Evolutionary conservation across 30 jellyfish, hydroid and myxozoan species (phyloP), one percentile per base, ranked within the genome.

Genomic region (Pelagia noctiluca): DNA sequence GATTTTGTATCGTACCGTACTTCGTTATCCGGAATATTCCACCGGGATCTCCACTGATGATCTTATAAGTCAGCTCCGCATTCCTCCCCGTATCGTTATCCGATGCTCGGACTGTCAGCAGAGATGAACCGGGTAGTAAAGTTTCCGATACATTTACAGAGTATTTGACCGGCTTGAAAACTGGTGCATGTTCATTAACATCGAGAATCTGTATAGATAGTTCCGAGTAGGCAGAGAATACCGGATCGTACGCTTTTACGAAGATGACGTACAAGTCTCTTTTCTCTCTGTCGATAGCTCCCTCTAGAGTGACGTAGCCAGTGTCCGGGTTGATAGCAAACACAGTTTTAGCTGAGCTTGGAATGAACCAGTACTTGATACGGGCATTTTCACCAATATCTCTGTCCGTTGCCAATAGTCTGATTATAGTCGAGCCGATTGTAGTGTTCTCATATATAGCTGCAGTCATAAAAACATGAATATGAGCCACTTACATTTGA

Each of bases 161-260:
- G 64, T 93, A 93, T 26, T 25, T 48, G n/a, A 32, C 63, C 19
- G 81, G 86, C 0, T 60, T 37, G 87, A 87, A 92, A 79, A 69
- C 85, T 13, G 98, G 98, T 22, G 86, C 79, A 74, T 63, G 84
- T 46, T 93, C 97, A 64, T 93, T 93, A 70, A 93, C 80, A 67
- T 93, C 97, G 23, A 66, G 83, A 3, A 93, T 73, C 29, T 70
- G 31, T 13, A 93, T 88, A 7, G 79, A 26, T 61, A 93, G 72
- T 57, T 87, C 90, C 19, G 90, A 48, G 87, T 80, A 87, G n/a
- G 89, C n/a, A 32, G 91, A 25, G 32, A 54, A 63, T 5, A 48
- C 37, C 23, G 85, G 60, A 63, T 93, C 97, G 24, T 38, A 87
- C n/a, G 96, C 98, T 46, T 60, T 48, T 31, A 93, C 83, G 61